phyloP scores from a whole-genome alignment of 2,113 vertebrate species.

The Oreochromis tanganicae region DNA sequence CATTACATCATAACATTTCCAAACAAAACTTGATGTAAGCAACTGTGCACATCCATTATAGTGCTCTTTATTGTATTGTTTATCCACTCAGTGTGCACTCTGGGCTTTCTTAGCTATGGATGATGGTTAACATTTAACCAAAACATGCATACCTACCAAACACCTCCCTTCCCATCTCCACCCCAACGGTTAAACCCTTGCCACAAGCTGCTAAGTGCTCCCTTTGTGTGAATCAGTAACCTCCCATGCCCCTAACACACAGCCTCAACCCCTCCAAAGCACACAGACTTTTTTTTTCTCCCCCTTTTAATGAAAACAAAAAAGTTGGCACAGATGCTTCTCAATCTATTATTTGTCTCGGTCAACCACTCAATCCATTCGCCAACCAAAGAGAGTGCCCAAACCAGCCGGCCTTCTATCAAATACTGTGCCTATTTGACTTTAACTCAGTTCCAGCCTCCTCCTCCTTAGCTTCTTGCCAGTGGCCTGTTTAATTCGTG shows the following conservation, averaged over 20 bases:
- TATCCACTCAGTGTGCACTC: neutral
- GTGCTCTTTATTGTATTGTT: neutral
- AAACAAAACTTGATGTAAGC: neutral
- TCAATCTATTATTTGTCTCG: conserved; percentile 10
- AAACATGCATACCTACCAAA: neutral
- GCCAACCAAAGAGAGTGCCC: neutral
- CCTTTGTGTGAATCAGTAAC: neutral
- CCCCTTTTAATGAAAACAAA: conserved; percentile 9
- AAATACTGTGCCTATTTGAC: conserved; percentile 14
- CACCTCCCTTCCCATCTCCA: neutral
- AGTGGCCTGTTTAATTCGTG: conserved; percentile 46
- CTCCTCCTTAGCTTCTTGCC: conserved; percentile 39
- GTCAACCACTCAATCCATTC: neutral
- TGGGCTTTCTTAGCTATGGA: neutral
- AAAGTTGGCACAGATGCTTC: neutral
- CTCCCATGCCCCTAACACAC: neutral
- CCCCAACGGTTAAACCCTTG: neutral
- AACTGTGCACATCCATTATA: neutral
- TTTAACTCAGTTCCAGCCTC: conserved; percentile 28
- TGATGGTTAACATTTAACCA: neutral
- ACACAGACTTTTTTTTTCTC: neutral
- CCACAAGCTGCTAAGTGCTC: neutral
- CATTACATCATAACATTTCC: neutral
- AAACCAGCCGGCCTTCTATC: neutral
- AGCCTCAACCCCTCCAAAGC: neutral